A percentile compares a stretch with the other conserved stretches of the same genome.
These are phyloP conservation scores for Limnephilus auricula DNA, from an alignment of 2,888 invertebrate genomes.

Conservation along the genomic window DNA sequence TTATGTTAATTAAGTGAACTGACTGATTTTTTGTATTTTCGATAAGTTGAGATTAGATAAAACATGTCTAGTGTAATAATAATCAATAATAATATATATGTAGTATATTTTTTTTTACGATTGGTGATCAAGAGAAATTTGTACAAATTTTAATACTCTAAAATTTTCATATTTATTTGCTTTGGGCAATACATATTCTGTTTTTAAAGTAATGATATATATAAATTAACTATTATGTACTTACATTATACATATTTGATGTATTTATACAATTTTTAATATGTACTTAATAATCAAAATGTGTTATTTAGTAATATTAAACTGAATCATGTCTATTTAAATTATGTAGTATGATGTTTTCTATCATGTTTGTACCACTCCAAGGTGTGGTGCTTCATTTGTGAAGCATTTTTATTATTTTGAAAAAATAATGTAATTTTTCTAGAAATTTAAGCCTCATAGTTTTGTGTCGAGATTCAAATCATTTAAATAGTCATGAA, in stretches of 20 bases:
- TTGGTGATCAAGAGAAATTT: neutral
- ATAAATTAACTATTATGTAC: neutral
- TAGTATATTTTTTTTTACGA: neutral
- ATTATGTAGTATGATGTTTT: neutral
- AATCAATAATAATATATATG: neutral
- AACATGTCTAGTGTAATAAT: neutral
- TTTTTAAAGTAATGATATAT: neutral
- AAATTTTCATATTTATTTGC: neutral
- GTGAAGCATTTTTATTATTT: neutral
- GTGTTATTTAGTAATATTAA: neutral
- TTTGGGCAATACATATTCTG: neutral
- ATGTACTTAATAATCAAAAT: neutral
- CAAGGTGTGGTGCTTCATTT: neutral
- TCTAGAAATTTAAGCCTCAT: no score
- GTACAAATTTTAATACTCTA: neutral
- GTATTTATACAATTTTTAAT: neutral
- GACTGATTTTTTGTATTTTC: constrained; percentile 2
- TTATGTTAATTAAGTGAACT: neutral
- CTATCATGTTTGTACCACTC: neutral
- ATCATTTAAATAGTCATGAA: no score
- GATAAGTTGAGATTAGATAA: neutral
- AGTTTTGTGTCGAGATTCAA: no score
- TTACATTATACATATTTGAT: neutral
- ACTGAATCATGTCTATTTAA: neutral
- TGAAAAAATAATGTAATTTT: neutral